These are phyloP conservation scores for Lasioglossum lativentre DNA, from an alignment of 2,888 invertebrate species.

Conservation along the genomic window DNA sequence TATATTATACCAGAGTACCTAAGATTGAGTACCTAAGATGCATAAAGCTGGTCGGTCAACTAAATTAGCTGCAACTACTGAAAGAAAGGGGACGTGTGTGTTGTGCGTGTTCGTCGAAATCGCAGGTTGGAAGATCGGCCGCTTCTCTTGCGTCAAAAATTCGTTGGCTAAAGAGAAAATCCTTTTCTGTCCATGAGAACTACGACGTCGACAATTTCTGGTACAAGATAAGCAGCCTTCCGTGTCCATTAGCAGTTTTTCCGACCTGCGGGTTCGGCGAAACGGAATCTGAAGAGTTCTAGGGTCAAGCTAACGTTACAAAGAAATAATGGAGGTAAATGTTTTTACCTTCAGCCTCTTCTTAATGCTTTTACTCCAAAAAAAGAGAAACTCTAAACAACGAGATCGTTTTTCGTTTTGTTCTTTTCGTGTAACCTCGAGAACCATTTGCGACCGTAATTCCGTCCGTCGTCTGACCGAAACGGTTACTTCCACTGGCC, in stretches of 20 bases:
- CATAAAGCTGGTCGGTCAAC: neutral
- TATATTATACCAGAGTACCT: too few relatives aligned
- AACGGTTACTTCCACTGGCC: neutral
- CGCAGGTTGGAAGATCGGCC: neutral
- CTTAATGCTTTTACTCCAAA: constrained; percentile 10
- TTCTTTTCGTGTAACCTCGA: constrained; percentile 1
- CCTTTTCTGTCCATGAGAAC: neutral
- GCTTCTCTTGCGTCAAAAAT: constrained; percentile 7
- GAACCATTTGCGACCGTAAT: constrained; percentile 4
- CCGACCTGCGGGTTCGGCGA: neutral
- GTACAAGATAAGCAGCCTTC: neutral
- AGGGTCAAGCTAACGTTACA: constrained; percentile 5
- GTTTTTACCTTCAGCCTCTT: constrained; percentile 9
- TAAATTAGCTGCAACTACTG: constrained; percentile 12
- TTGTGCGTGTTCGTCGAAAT: constrained; percentile 8
- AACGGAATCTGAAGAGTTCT: constrained; percentile 7
- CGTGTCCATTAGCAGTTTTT: neutral
- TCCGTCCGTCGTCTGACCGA: constrained; percentile 1
- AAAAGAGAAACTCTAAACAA: constrained; percentile 7
- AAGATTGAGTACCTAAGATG: too few relatives aligned
- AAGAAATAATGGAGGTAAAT: constrained; percentile 5
- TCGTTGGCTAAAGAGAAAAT: neutral
- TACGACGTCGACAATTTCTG: neutral
- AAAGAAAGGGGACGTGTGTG: constrained; percentile 12
- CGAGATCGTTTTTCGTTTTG: neutral